Percentiles rank a stretch among this genome's conserved stretches.
Conservation (phyloP, 2,888 invertebrate species). For the Mimachlamys varia region DNA sequence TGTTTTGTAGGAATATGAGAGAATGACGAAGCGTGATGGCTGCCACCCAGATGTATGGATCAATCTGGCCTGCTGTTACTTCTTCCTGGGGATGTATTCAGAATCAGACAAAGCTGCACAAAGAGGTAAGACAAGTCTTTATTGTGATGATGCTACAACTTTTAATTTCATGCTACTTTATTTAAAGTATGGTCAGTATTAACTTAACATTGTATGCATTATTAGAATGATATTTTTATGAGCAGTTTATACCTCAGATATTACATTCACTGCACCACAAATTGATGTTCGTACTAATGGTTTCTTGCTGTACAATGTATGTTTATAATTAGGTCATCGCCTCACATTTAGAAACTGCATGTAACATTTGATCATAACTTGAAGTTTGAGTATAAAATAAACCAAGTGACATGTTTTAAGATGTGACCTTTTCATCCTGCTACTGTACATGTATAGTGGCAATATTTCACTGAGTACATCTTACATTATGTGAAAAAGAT, state of each 20-base stretch:
- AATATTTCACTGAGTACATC: no score
- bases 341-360: not conserved
- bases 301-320: not conserved
- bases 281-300: no score
- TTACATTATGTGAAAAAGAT: no score
- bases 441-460: not conserved
- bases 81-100: constrained; percentile 93
- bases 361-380: not conserved
- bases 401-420: not conserved
- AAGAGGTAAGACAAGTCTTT: constrained; percentile 77
- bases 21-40: constrained; percentile 82
- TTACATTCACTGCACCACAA: no score
- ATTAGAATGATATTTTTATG: no score
- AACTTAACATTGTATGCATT: no score
- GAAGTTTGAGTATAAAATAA: not conserved
- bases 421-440: not conserved
- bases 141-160: not conserved
- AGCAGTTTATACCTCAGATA: no score
- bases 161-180: no score
- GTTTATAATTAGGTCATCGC: not conserved
- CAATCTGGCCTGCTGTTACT: constrained; percentile 96
- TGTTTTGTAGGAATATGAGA: constrained; percentile 80
- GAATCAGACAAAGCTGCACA: constrained; percentile 86
- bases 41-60: constrained; percentile 86
- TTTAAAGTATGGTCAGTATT: no score